Base-by-base conservation (phyloP, 2,113 vertebrate genomes). In the Pseudorhombus dupliciocellatus region DNA sequence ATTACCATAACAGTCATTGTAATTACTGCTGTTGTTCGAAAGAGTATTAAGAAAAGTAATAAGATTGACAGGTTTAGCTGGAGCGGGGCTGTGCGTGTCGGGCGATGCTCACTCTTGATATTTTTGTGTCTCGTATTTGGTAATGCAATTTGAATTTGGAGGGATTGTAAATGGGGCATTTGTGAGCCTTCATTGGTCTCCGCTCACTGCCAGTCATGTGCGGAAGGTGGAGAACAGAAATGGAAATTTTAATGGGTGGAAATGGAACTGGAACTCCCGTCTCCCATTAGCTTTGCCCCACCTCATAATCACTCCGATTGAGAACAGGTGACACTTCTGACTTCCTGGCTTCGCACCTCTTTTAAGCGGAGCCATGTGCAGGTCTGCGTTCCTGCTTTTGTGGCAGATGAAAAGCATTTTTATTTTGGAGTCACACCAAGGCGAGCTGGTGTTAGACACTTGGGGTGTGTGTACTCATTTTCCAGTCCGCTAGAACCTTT, bases 301-400 rank as follows among this genome's bases (percentile, higher is more conserved):
- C 46, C 50, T 52, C 50, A 9, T 52, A 52, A 52, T 52, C 50
- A 52, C 50, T 52, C 50, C 10, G 50, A 52, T 52, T 52, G 10
- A 24, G 50, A 52, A 53, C 52, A 53, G 12, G 52, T 26, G 52
- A 53, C 52, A 53, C 24, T 24, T 53, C 22, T 25, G 9, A 26
- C 52, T 53, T 25, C 24, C 52, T 53, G 52, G 22, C 52, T 20
- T 20, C 15, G 52, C 24, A 53, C 22, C 52, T 9, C 52, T 25
- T 53, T 24, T 15, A 53, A 53, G 26, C 16, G 52, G 12, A 53
- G 50, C 50, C 50, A 52, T 52, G 21, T 52, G 50, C 50, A 20
- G 7, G 11, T 26, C 24, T 53, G 52, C 2, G 2, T 25, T 16
- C 15, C 52, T 53, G 52, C 52, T 26, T 26, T 53, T 15, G 22